phyloP scores from a whole-genome alignment of 2,797 vertebrate genomes.

The Tarsius wallacei region DNA sequence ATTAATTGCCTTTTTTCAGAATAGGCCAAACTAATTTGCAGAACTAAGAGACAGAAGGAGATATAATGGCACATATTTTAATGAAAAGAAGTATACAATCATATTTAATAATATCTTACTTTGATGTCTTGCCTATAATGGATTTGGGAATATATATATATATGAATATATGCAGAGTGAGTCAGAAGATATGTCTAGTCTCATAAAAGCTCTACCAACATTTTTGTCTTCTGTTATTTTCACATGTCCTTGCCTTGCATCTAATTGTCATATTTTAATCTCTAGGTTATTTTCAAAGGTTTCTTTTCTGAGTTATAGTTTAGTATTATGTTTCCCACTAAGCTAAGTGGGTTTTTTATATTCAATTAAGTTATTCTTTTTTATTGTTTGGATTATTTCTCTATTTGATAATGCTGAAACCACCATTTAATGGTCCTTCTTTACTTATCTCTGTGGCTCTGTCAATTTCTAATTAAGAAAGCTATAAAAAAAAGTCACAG shows the following conservation, averaged over 20 bases:
- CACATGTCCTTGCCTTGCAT: neutral
- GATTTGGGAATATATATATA: neutral
- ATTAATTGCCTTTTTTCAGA: neutral
- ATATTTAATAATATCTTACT: conserved; percentile 38
- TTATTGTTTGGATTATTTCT: neutral
- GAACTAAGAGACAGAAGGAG: neutral
- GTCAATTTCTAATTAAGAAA: neutral
- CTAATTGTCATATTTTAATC: conserved; percentile 18
- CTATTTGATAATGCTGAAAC: neutral
- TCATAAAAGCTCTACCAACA: neutral
- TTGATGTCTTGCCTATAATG: neutral
- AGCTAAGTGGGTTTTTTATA: neutral
- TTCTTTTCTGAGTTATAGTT: conserved; percentile 27
- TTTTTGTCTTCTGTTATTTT: conserved; percentile 43
- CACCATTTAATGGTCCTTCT: neutral
- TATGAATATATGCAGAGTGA: neutral
- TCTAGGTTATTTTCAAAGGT: conserved; percentile 27
- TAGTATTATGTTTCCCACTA: neutral
- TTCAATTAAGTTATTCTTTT: neutral
- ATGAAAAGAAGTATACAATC: neutral
- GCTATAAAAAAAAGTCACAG: neutral
- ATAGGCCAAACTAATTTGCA: conserved; percentile 50
- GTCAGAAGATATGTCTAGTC: neutral
- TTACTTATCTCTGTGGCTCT: neutral
- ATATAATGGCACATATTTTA: neutral